Evolutionary conservation across 1,140 invertebrate species (phyloP).

Genomic region (Matsumurasca onukii): DNA sequence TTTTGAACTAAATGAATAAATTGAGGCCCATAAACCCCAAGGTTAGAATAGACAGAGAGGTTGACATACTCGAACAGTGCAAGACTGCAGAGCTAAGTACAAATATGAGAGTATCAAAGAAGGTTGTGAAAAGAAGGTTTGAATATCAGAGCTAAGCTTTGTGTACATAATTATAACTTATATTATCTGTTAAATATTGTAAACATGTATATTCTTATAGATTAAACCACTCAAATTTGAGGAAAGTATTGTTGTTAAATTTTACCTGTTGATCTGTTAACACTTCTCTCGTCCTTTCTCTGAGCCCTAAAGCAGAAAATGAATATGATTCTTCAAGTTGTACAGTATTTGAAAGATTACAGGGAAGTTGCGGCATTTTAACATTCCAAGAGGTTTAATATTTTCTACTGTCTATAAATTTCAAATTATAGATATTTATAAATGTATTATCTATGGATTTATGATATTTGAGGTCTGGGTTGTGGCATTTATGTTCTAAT

Average conservation of each 20-base stretch:
- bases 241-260: background rate
- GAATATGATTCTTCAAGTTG: too few species aligned
- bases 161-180: constrained; percentile 7
- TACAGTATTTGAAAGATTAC: too few species aligned
- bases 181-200: constrained; percentile 8
- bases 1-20: background rate
- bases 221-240: constrained; percentile 7
- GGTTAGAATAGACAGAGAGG: background rate
- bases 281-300: too few species aligned
- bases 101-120: background rate
- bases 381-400: too few species aligned
- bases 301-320: too few species aligned
- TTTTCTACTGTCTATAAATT: too few species aligned
- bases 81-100: background rate
- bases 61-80: background rate
- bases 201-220: constrained; percentile 25
- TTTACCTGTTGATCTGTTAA: too few species aligned
- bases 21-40: background rate
- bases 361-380: too few species aligned
- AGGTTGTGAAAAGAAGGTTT: background rate
- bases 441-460: too few species aligned
- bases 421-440: too few species aligned
- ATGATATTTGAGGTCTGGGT: too few species aligned
- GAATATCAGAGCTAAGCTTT: background rate
- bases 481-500: too few species aligned